These are phyloP conservation scores for Luidia sarsii DNA, from an alignment of 53 echinoderm and acorn worm species.

Conservation along the genomic window DNA sequence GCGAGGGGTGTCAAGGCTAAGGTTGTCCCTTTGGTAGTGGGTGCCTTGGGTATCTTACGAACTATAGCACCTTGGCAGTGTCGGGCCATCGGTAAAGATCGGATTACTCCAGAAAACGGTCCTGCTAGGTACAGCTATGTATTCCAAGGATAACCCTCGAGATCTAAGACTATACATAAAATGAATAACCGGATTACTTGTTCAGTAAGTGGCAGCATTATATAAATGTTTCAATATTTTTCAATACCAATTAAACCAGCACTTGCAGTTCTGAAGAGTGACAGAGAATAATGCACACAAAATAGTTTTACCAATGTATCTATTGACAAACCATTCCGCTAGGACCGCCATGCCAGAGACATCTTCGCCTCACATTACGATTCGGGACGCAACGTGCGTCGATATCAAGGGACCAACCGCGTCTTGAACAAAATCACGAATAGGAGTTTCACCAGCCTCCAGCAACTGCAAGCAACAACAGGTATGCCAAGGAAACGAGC, in stretches of 20 bases:
- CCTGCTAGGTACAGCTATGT: too few relatives aligned
- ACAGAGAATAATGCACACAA: neutral
- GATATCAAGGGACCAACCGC: conserved; percentile 14
- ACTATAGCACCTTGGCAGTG: too few relatives aligned
- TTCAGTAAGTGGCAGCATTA: too few relatives aligned
- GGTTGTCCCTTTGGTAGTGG: too few relatives aligned
- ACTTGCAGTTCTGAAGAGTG: neutral
- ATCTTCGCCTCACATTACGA: conserved; percentile 18
- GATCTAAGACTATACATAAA: too few relatives aligned
- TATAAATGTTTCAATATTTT: neutral
- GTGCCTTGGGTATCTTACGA: too few relatives aligned
- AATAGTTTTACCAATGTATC: neutral
- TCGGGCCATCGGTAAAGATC: too few relatives aligned
- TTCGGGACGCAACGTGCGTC: conserved; percentile 1
- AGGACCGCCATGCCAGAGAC: neutral
- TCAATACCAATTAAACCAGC: neutral
- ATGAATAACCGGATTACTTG: too few relatives aligned
- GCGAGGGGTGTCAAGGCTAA: too few relatives aligned
- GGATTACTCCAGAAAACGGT: too few relatives aligned
- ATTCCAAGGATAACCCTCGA: too few relatives aligned
- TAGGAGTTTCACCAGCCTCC: conserved; percentile 1
- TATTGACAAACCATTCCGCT: neutral
- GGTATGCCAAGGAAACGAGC: too few relatives aligned
- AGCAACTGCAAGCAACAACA: conserved; percentile 6
- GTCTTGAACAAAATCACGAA: neutral